These are phyloP conservation scores for Noctua janthe DNA, from an alignment of 2,888 invertebrate genomes.

Conservation along the genomic window DNA sequence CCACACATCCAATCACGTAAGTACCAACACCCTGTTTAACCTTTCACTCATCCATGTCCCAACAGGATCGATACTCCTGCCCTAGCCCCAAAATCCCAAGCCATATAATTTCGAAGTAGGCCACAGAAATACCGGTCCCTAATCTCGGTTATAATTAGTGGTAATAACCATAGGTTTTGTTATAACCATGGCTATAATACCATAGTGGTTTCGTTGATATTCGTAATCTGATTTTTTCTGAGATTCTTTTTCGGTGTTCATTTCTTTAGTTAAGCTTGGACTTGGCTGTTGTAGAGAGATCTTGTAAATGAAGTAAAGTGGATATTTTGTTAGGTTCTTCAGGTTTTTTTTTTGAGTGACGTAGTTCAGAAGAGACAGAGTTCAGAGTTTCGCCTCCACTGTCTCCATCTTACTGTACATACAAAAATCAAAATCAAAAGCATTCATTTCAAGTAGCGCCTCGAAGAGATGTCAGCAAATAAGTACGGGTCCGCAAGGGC, in stretches of 20 bases:
- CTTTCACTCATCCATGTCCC: conserved; percentile 5
- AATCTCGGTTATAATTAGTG: conserved; percentile 38
- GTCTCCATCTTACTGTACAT: too few relatives aligned
- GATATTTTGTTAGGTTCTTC: too few relatives aligned
- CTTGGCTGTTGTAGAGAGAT: too few relatives aligned
- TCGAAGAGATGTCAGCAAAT: too few relatives aligned
- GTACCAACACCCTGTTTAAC: conserved; percentile 31
- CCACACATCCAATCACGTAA: conserved; percentile 6
- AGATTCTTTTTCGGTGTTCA: neutral
- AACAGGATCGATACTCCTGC: conserved; percentile 29
- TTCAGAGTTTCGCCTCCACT: too few relatives aligned
- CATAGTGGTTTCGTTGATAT: neutral
- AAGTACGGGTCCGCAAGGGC: too few relatives aligned
- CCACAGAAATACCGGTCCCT: conserved; percentile 22
- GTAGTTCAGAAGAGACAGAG: too few relatives aligned
- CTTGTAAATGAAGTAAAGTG: too few relatives aligned
- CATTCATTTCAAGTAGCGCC: too few relatives aligned
- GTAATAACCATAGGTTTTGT: conserved; percentile 28
- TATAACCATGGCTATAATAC: conserved; percentile 30
- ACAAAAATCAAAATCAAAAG: too few relatives aligned
- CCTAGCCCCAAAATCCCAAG: conserved; percentile 18
- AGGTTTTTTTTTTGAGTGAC: too few relatives aligned
- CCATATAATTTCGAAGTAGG: conserved; percentile 53
- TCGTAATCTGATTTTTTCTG: conserved; percentile 1
- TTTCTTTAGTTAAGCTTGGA: conserved; percentile 1